A percentile compares a stretch with the other conserved stretches of the same genome.
phyloP scores from a whole-genome alignment of 2,797 vertebrate species.

The Molothrus aeneus region DNA sequence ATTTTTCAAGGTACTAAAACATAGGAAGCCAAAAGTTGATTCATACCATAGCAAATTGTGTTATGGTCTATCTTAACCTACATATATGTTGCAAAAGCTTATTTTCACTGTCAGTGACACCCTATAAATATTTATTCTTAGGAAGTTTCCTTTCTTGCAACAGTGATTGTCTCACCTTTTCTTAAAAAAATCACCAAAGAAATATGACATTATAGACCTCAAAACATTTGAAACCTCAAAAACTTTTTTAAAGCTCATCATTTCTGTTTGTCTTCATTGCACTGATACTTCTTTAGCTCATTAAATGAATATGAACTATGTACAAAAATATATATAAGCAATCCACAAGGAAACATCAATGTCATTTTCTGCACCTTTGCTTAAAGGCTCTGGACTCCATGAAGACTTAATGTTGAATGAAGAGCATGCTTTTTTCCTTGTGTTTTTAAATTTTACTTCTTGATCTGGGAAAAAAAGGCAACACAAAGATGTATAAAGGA shows the following conservation, averaged over 20 bases:
- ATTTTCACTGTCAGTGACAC: not conserved
- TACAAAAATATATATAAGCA: not conserved
- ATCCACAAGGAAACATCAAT: not conserved
- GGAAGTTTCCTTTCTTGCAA: not conserved
- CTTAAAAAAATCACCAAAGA: not conserved
- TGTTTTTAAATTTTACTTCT: not conserved
- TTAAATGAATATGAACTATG: not conserved
- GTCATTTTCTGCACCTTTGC: not conserved
- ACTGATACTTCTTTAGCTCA: not conserved
- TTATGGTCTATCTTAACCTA: not conserved
- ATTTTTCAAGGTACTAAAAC: not conserved
- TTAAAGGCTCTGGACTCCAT: not conserved
- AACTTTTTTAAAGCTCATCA: not conserved
- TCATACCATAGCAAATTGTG: not conserved
- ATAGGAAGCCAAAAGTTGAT: not conserved
- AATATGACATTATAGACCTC: not conserved
- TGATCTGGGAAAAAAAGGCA: not conserved
- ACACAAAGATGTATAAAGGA: not conserved
- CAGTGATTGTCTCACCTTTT: not conserved
- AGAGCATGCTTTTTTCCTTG: not conserved
- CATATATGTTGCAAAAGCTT: not conserved
- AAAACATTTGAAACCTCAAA: not conserved
- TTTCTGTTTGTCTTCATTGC: not conserved
- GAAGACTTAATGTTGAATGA: not conserved
- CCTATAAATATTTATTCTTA: not conserved